Evolutionary conservation across 2,888 invertebrate species (phyloP).

Genomic region (Drosophila niveifrons): DNA sequence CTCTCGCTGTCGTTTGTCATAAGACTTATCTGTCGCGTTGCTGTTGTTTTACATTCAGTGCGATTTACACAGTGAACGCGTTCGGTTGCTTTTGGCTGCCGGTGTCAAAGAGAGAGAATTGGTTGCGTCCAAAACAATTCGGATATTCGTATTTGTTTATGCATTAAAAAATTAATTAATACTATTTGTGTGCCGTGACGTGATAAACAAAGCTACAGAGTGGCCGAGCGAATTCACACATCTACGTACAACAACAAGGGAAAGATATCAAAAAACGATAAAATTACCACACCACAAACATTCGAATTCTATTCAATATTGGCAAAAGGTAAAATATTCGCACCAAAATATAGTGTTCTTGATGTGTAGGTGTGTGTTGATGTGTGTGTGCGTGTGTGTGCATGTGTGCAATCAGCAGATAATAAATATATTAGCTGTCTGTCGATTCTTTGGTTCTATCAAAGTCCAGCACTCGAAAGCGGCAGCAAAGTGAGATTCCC

Average conservation of each 20-base stretch:
- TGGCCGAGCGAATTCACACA: constrained; percentile 29
- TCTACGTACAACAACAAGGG: constrained; percentile 23
- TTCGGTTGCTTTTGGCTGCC: constrained; percentile 34
- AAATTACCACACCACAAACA: constrained; percentile 14
- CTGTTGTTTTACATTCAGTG: constrained; percentile 38
- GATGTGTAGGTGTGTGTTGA: neutral
- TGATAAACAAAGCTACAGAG: constrained; percentile 43
- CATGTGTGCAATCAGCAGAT: constrained; percentile 19
- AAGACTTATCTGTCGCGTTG: constrained; percentile 31
- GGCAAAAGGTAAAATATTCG: constrained; percentile 44
- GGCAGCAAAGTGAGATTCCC: constrained; percentile 18
- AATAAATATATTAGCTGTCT: constrained; percentile 23
- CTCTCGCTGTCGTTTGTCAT: constrained; percentile 6
- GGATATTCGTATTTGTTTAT: constrained; percentile 44
- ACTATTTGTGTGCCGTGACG: constrained; percentile 40
- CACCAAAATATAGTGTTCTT: constrained; percentile 7
- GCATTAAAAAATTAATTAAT: constrained; percentile 36
- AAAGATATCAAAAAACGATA: constrained; percentile 25
- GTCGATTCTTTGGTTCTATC: constrained; percentile 14
- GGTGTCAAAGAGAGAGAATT: neutral
- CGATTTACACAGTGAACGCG: constrained; percentile 34
- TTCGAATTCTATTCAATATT: constrained; percentile 35
- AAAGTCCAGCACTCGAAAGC: constrained; percentile 2
- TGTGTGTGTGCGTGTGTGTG: constrained; percentile 5
- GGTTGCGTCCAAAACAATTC: constrained; percentile 23